Base-by-base conservation (phyloP, 2,888 invertebrate genomes). In the Patella ulyssiponensis region DNA sequence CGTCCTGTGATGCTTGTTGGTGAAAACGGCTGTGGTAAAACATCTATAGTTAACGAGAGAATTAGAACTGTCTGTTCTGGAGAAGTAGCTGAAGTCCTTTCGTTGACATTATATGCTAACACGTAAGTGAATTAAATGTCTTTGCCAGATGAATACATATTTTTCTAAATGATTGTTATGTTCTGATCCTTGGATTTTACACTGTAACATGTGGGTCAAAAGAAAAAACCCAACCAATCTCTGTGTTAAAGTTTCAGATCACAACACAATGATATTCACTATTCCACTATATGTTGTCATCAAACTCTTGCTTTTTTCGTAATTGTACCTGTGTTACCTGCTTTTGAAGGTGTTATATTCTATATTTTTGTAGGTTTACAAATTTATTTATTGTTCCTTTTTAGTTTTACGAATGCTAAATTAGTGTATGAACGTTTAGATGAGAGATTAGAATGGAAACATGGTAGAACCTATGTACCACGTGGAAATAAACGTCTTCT, bases 401-500 rank as follows among this genome's bases (percentile, higher is more conserved):
- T 11, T 79, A 91, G 91, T 78, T 91, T 91, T 80, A 91, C 90
- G 7, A 90, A 89, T 81, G 88, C 90, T n/a, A 81, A 86, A 5
- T 85, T 90, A 73, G 79, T 91, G 80, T 90, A 91, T 81, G 86
- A 91, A 51, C 83, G 90, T 33, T 83, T 92, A 27, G 89, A 90
- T 81, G 91, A 91, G 76, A 82, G 88, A 58, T 81, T 91, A 69
- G 91, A 91, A 78, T 91, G 91, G 91, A 90, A 91, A 83, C 91
- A 92, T 85, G 91, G 91, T n/a, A 84, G 86, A n/a, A 90, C 90
- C 15, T 91, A 87, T 78, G 88, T 91, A 52, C 91, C 92, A 0
- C 88, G 88, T 75, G 91, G 91, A 44, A 91, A 91, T 87, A 91
- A 91, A 82, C 79, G 89, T 69, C 87, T 92, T 53, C 84, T 91